phyloP scores from a whole-genome alignment of 2,888 invertebrate genomes.

The Uropetala carovei region DNA sequence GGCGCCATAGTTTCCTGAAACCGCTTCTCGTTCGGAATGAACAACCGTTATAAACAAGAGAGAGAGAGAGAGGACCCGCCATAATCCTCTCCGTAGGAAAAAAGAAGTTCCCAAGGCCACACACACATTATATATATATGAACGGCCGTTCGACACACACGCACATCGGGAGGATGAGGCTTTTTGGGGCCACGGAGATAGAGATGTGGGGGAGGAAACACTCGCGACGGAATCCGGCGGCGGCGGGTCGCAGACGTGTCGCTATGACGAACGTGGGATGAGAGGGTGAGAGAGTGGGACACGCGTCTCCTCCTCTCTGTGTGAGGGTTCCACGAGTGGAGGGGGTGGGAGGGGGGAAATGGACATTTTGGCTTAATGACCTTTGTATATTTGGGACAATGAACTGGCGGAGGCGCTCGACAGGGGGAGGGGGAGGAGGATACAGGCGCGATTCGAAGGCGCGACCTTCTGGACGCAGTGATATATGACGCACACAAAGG shows the following conservation, averaged over 20 bases:
- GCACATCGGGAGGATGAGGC: neutral
- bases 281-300: neutral
- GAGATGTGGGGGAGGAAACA: neutral
- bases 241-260: neutral
- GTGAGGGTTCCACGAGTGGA: neutral
- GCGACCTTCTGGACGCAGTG: neutral
- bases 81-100: neutral
- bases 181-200: neutral
- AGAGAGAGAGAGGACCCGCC: conserved; percentile 1
- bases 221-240: neutral
- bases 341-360: neutral
- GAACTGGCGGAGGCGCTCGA: neutral
- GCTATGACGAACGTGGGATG: neutral
- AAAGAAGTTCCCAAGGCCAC: conserved; percentile 32
- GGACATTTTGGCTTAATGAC: conserved; percentile 28
- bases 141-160: neutral
- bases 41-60: neutral
- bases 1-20: conserved; percentile 19
- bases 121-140: too few species aligned
- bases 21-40: neutral
- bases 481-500: neutral
- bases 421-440: neutral
- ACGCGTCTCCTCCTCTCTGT: neutral
- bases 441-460: neutral
- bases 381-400: neutral